Conservation (phyloP, 1,140 invertebrate genomes). For the Macrostomum lignano region DNA sequence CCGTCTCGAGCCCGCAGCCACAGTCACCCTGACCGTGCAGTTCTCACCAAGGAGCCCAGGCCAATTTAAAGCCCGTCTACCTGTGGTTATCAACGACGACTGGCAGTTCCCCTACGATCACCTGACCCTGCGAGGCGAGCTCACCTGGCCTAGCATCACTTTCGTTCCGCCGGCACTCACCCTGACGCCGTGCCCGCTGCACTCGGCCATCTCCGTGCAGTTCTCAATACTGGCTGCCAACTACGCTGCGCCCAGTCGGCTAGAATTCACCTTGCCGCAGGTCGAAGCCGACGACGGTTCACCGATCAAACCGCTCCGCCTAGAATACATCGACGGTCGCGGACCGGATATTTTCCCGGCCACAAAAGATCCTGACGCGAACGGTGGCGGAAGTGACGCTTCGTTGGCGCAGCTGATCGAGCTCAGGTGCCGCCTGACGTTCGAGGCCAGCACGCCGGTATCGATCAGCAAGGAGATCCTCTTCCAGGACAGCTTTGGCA, state of each 20-base stretch:
- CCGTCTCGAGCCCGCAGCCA: too few relatives aligned
- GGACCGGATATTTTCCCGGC: too few relatives aligned
- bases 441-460: too few relatives aligned
- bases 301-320: constrained; percentile 13
- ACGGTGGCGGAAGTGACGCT: too few relatives aligned
- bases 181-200: constrained; percentile 20
- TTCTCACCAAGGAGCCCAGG: constrained; percentile 13
- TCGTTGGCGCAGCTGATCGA: too few relatives aligned
- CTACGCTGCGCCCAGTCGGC: too few relatives aligned
- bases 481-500: too few relatives aligned
- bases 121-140: constrained; percentile 14
- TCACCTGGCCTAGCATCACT: constrained; percentile 16
- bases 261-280: too few relatives aligned
- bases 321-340: constrained; percentile 14
- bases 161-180: constrained; percentile 22
- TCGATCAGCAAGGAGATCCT: too few relatives aligned
- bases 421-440: too few relatives aligned
- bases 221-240: constrained; percentile 16
- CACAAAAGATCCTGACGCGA: too few relatives aligned
- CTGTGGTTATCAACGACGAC: constrained; percentile 16
- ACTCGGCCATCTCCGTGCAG: constrained; percentile 14
- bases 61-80: constrained; percentile 13
- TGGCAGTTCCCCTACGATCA: constrained; percentile 19
- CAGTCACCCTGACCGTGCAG: too few relatives aligned
- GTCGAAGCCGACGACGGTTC: constrained; percentile 21